These are phyloP conservation scores for Nerophis lumbriciformis DNA, from an alignment of 2,113 vertebrate genomes.

Conservation along the genomic window DNA sequence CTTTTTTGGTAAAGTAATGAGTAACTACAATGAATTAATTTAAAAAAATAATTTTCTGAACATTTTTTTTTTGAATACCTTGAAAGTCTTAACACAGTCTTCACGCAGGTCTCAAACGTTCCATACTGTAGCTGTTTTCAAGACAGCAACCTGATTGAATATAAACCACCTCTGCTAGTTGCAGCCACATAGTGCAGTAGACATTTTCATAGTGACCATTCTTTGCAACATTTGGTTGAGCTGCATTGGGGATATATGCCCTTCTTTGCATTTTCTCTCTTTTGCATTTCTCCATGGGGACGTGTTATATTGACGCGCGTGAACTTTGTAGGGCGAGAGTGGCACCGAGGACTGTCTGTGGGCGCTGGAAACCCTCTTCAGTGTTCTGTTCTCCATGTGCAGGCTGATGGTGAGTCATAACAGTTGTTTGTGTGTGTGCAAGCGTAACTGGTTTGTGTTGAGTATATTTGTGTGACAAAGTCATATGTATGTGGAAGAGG, in stretches of 20 bases:
- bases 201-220: slow-evolving; percentile 9
- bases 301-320: slow-evolving; percentile 24
- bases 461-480: slow-evolving; percentile 24
- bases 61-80: too few species aligned
- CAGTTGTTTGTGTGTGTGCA: slow-evolving; percentile 28
- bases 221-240: slow-evolving; percentile 16
- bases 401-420: slow-evolving; percentile 89
- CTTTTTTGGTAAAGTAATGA: too few species aligned
- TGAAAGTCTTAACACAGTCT: too few species aligned
- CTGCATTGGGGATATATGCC: slow-evolving; percentile 8
- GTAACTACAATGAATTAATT: too few species aligned
- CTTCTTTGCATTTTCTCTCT: background rate
- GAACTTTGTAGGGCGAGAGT: slow-evolving; percentile 81
- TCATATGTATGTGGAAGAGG: slow-evolving; percentile 17
- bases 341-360: slow-evolving; percentile 86
- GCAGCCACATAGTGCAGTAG: background rate
- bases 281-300: slow-evolving; percentile 25
- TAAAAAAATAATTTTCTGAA: too few species aligned
- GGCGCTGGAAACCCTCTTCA: slow-evolving; percentile 93
- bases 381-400: slow-evolving; percentile 94
- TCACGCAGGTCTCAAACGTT: too few species aligned
- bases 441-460: slow-evolving; percentile 16
- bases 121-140: too few species aligned
- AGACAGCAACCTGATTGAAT: too few species aligned
- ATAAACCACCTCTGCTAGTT: background rate